Base-by-base conservation (phyloP, 2,888 invertebrate genomes). In the Didymodactylos carnosus region DNA sequence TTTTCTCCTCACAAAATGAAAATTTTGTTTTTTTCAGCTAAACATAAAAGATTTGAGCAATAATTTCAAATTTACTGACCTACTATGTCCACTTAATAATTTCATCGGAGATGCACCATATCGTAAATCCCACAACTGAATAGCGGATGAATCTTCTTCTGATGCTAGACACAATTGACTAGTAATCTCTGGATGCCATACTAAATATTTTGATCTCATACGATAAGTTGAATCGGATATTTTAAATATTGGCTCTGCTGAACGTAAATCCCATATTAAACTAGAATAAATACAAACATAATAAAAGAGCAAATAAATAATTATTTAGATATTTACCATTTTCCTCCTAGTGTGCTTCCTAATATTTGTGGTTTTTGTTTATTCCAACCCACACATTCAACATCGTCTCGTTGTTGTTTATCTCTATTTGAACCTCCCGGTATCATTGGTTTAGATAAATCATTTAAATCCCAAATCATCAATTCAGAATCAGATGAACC, bases 401-500 rank as follows among this genome's bases (percentile, higher is more conserved):
- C 91, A n/a, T n/a, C n/a, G 19, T 87, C 86, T 0, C 94, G 93
- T 84, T 93, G 90, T 73, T 90, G 90, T 82, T 89, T 90, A 51
- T 90, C 88, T 35, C 35, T 3, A n/a, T 29, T n/a, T 62, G 62
- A 35, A 7, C 62, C 62, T 29, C 94, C 94, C 0, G 94, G 94
- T 14, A 92, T 90, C 91, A 94, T 94, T 8, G 94, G 93, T 73
- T 89, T 89, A 73, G 86, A 87, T 0, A 90, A 90, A 82, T 91
- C 92, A 82, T 92, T 91, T 76, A 95, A 86, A 85, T 95, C 95
- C 94, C 94, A 95, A 78, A 95, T 92, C 81, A 89, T 92, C 79
- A 95, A 92, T 86, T 95, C 94, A 29, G 92, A 93, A 77, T 94
- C 92, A 0, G 90, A 88, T 0, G 92, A 92, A 25, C 94, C 94